phyloP scores from a whole-genome alignment of 2,113 vertebrate species.

The Datnioides undecimradiatus region DNA sequence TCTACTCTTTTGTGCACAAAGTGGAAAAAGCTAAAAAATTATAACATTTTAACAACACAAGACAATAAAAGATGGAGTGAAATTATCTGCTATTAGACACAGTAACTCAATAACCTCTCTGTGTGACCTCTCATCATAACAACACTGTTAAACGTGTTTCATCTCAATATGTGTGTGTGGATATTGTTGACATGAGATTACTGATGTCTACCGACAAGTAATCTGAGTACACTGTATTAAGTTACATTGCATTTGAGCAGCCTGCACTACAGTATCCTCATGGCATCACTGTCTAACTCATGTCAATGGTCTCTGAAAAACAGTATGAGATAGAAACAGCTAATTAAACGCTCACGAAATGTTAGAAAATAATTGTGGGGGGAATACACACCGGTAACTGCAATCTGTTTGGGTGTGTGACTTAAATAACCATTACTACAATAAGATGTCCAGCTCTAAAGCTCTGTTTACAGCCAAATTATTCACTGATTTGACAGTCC shows the following conservation, averaged over 20 bases:
- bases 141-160: not conserved
- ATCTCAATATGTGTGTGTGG: not conserved
- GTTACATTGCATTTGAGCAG: not conserved
- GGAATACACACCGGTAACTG: not conserved
- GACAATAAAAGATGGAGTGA: too few species aligned
- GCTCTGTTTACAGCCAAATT: conserved; percentile 9
- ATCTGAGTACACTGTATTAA: not conserved
- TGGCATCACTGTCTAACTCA: not conserved
- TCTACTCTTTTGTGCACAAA: too few species aligned
- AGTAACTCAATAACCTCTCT: not conserved
- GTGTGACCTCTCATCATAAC: too few species aligned
- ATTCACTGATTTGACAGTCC: not conserved
- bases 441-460: not conserved
- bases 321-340: not conserved
- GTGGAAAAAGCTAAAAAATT: not conserved
- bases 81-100: not conserved
- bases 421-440: not conserved
- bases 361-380: too few species aligned
- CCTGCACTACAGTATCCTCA: not conserved
- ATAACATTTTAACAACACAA: not conserved
- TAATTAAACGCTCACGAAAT: too few species aligned
- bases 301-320: not conserved
- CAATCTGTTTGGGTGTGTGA: not conserved
- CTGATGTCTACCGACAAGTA: not conserved
- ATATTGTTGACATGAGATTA: not conserved